phyloP scores from a whole-genome alignment of 2,797 vertebrate species.

The Cossypha polioptera region DNA sequence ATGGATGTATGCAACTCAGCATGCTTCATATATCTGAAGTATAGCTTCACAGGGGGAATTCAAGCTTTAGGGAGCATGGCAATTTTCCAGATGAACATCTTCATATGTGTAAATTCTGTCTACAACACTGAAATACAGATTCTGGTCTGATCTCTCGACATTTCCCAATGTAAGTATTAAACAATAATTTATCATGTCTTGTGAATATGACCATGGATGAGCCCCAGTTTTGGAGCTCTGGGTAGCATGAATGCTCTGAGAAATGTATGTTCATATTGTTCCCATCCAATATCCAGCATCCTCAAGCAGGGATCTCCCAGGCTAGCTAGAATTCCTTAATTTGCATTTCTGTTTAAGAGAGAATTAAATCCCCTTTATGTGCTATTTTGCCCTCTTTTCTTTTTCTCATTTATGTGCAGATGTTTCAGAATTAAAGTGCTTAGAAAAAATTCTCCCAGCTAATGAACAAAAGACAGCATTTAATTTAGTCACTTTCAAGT shows the following conservation, averaged over 20 bases:
- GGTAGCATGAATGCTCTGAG: background rate
- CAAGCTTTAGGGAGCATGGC: background rate
- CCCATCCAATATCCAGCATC: background rate
- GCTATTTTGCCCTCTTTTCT: slow-evolving; percentile 13
- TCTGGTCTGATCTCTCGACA: background rate
- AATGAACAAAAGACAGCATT: slow-evolving; percentile 1
- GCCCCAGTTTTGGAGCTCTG: background rate
- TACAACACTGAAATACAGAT: background rate
- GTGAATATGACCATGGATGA: background rate
- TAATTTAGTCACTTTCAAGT: slow-evolving; percentile 20
- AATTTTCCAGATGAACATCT: background rate
- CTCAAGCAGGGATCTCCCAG: background rate
- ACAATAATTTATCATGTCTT: background rate
- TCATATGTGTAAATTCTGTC: background rate
- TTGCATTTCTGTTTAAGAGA: background rate
- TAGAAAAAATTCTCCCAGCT: background rate
- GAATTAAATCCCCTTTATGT: background rate
- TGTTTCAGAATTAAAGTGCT: background rate
- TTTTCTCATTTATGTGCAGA: background rate
- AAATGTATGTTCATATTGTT: background rate
- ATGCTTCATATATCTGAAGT: background rate
- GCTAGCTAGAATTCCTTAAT: background rate
- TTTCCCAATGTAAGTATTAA: background rate
- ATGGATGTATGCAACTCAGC: background rate
- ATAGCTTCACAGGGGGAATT: background rate